A percentile compares a stretch with the other conserved stretches of the same genome.
These are phyloP conservation scores for Hemichromis elongatus DNA, from an alignment of 2,113 vertebrate species.

Conservation along the genomic window DNA sequence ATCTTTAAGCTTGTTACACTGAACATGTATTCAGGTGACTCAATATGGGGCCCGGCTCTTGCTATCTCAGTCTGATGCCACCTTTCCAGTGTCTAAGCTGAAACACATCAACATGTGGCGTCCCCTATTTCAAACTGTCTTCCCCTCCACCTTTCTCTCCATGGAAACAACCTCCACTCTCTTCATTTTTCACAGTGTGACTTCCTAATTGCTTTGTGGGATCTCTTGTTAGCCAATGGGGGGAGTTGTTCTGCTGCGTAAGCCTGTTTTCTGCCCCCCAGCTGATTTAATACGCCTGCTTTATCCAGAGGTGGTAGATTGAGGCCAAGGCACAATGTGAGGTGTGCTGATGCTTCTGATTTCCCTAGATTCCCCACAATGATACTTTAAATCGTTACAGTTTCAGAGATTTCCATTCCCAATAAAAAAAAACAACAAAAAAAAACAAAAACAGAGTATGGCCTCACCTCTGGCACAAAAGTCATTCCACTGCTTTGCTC, in stretches of 20 bases:
- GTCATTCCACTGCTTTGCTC: not conserved
- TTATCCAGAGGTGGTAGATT: slow-evolving; percentile 18
- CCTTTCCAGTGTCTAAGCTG: not conserved
- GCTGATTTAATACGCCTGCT: slow-evolving; percentile 15
- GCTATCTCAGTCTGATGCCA: not conserved
- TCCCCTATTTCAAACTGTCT: not conserved
- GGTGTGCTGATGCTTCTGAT: slow-evolving; percentile 40
- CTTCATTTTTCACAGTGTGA: not conserved
- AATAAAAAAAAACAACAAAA: too few relatives aligned
- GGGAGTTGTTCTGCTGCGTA: slow-evolving; percentile 26
- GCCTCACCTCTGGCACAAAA: not conserved
- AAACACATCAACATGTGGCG: not conserved
- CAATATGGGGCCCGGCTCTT: not conserved
- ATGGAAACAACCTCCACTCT: not conserved
- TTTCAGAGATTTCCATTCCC: slow-evolving; percentile 14
- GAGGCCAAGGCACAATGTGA: slow-evolving; percentile 2
- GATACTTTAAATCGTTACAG: slow-evolving; percentile 6
- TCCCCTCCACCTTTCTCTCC: not conserved
- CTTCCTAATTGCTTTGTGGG: slow-evolving; percentile 25
- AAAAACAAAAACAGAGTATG: not conserved
- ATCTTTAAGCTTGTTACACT: slow-evolving; percentile 1
- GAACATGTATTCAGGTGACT: not conserved
- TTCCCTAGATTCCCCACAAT: slow-evolving; percentile 40
- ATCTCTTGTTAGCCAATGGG: slow-evolving; percentile 14
- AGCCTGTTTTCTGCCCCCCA: slow-evolving; percentile 1